Conservation (phyloP, 2,797 vertebrate species). For the Eulemur coronatus region DNA sequence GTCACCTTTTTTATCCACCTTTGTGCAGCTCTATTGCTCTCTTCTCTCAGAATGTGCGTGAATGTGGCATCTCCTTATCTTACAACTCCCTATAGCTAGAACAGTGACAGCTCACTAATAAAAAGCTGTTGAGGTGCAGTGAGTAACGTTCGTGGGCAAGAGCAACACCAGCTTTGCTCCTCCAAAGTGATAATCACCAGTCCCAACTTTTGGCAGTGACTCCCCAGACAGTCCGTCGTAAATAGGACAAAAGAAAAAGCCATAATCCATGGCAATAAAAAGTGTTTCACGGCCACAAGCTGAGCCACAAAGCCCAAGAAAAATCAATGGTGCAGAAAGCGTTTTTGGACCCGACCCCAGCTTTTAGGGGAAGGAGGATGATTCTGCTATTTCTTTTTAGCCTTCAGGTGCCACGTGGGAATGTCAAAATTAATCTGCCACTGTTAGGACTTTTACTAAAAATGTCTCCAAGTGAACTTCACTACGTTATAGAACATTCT, state of each 20-base stretch:
- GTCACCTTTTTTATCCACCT: neutral
- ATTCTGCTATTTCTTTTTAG: conserved; percentile 55
- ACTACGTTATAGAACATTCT: neutral
- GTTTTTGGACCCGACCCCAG: conserved; percentile 53
- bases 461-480: conserved; percentile 8
- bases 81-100: neutral
- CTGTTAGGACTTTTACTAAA: neutral
- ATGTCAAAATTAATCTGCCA: conserved; percentile 45
- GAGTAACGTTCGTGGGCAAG: neutral
- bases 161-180: neutral
- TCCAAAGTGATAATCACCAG: conserved; percentile 52
- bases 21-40: neutral
- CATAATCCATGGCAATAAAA: conserved; percentile 49
- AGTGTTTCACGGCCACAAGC: conserved; percentile 57
- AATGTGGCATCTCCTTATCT: neutral
- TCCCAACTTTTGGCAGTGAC: conserved; percentile 63
- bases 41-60: neutral
- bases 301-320: conserved; percentile 59
- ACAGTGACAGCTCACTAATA: neutral
- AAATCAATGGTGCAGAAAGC: conserved; percentile 54
- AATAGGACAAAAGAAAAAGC: conserved; percentile 67
- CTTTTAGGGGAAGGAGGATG: neutral
- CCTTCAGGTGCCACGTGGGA: neutral
- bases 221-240: conserved; percentile 52
- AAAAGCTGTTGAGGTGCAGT: neutral